Evolutionary conservation across 2,113 vertebrate species (phyloP), one percentile per base, ranked within the genome.

Genomic region (Dicrurus megarhynchus): DNA sequence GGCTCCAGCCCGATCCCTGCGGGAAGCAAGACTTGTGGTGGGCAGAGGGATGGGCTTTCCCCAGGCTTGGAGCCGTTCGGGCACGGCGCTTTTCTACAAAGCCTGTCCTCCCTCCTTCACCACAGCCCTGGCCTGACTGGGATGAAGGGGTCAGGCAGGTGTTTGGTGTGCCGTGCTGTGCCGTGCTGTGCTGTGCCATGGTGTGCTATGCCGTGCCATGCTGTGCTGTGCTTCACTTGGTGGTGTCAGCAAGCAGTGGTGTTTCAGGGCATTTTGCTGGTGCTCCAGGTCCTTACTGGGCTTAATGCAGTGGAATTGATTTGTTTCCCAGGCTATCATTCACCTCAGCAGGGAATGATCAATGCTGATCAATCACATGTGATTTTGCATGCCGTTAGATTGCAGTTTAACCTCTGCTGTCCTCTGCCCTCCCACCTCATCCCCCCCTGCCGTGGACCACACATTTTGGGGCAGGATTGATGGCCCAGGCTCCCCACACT

Each of bases 231-330:
- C 56, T 15, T 17, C 5, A 4, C 49, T 52, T 28, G 0, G 1
- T 10, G 7, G 20, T 50, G 53, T 49, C 19, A 7, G 44, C 28
- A 10, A 28, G 50, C 83, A 50, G 0, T 44, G 50, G 28, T 77
- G 75, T 81, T 95, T 28, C 13, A 23, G 76, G 42, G 56, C 4
- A 3, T 52, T 90, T 92, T 80, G 88, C 93, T 96, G 90, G 60
- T 73, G 64, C 85, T 88, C 82, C 85, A 93, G 61, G 69, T 91
- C 89, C 93, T 95, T 69, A 81, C 96, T 97, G 95, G 93, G 97
- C 93, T 97, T 98, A 98, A 98, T 98, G 97, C 96, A 95, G 96
- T 89, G 94, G 95, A 97, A 98, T 98, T 98, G 98, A 98, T 98
- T 97, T 95, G 84, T 97, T 97, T 96, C 94, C 94, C 86, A 85